Conservation (phyloP, 2,888 invertebrate genomes). For the Polyploca ridens region DNA sequence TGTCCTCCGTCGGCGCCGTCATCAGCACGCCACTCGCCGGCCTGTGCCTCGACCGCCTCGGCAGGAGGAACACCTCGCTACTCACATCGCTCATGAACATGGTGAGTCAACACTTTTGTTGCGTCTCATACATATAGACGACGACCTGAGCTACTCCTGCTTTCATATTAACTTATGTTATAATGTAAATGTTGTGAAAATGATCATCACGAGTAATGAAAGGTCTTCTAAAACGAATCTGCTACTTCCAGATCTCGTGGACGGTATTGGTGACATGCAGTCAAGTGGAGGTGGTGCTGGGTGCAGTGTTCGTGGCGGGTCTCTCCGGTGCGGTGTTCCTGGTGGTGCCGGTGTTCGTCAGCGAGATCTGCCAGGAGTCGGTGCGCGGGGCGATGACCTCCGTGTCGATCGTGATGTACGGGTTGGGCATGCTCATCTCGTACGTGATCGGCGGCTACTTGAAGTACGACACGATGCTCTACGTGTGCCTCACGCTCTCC, state of each 20-base stretch:
- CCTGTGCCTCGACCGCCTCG: conserved; percentile 50
- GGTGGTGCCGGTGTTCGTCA: conserved; percentile 55
- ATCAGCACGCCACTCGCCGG: conserved; percentile 55
- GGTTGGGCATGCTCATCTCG: conserved; percentile 60
- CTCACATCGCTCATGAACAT: conserved; percentile 44
- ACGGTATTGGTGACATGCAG: conserved; percentile 42
- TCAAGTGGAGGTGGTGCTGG: conserved; percentile 56
- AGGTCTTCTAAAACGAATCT: not conserved
- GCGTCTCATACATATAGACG: no score
- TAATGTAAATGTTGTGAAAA: no score
- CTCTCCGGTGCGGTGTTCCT: conserved; percentile 52
- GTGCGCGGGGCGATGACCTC: conserved; percentile 66
- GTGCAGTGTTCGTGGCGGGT: conserved; percentile 60
- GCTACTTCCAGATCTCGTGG: conserved; percentile 56
- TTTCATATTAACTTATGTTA: no score
- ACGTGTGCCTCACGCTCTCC: conserved; percentile 48
- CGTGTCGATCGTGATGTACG: conserved; percentile 54
- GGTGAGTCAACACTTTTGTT: conserved; percentile 36
- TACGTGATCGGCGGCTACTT: conserved; percentile 62
- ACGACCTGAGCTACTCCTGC: no score
- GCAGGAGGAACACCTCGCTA: conserved; percentile 54
- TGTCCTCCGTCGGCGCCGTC: conserved; percentile 60
- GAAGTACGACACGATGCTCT: conserved; percentile 57
- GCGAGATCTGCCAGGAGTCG: conserved; percentile 67
- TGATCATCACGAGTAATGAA: no score